Conservation (phyloP, 92 coral and sea anemone species). For the Epizoanthus scotinus region DNA sequence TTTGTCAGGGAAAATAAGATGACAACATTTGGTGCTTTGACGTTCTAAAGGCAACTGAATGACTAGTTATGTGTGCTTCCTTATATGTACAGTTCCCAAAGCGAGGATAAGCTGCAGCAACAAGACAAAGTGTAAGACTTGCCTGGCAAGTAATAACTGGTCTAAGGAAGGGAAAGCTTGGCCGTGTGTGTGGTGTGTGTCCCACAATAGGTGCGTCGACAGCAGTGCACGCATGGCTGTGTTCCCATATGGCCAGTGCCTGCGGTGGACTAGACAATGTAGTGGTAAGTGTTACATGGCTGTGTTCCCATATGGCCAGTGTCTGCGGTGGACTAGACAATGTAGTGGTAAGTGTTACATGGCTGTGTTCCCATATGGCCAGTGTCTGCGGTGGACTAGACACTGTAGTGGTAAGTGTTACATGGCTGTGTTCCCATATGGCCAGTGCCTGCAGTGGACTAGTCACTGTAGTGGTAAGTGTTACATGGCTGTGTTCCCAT, state of each 20-base stretch:
- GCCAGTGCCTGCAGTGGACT: too few relatives aligned
- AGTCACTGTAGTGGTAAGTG: too few relatives aligned
- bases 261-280: slow-evolving; percentile 47
- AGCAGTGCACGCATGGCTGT: slow-evolving; percentile 47
- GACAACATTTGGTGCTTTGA: too few relatives aligned
- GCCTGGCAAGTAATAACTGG: slow-evolving; percentile 21
- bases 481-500: too few relatives aligned
- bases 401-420: too few relatives aligned
- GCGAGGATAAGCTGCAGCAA: slow-evolving; percentile 22
- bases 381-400: too few relatives aligned
- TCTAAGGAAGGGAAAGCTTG: neutral
- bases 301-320: neutral
- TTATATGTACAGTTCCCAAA: slow-evolving; percentile 7
- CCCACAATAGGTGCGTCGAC: slow-evolving; percentile 57
- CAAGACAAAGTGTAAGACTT: slow-evolving; percentile 35
- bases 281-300: slow-evolving; percentile 28
- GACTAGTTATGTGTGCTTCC: neutral
- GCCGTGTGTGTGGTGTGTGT: slow-evolving; percentile 75
- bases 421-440: too few relatives aligned
- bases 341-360: too few relatives aligned
- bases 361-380: too few relatives aligned
- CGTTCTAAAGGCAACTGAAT: too few relatives aligned
- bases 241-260: slow-evolving; percentile 73
- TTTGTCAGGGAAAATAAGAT: too few relatives aligned
- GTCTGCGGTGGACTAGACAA: neutral